A percentile compares a stretch with the other conserved stretches of the same genome.
These are phyloP conservation scores for Siniperca chuatsi DNA, from an alignment of 2,113 vertebrate genomes.

Conservation along the genomic window DNA sequence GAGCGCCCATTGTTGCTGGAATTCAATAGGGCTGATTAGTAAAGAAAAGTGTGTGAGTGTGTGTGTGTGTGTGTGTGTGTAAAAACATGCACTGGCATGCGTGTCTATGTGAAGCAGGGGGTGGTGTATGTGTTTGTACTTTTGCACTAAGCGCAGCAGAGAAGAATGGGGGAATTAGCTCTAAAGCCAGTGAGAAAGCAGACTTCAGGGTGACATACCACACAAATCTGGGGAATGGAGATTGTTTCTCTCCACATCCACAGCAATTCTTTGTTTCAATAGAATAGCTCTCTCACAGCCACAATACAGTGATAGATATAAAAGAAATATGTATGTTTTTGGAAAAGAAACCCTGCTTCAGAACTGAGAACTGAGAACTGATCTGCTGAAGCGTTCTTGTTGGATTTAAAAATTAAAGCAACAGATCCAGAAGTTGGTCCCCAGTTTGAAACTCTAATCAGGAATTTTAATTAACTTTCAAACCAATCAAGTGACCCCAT, in stretches of 20 bases:
- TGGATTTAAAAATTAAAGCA: constrained; percentile 17
- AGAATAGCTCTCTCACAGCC: constrained; percentile 7
- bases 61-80: constrained; percentile 42
- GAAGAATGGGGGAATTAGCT: constrained; percentile 75
- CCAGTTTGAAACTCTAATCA: constrained; percentile 8
- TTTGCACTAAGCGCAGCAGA: constrained; percentile 68
- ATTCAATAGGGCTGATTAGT: constrained; percentile 86
- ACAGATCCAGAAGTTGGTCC: constrained; percentile 3
- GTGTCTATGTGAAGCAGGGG: constrained; percentile 63
- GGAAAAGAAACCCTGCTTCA: neutral
- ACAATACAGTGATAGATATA: neutral
- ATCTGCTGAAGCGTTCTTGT: neutral
- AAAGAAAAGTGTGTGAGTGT: constrained; percentile 70
- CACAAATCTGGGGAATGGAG: constrained; percentile 60
- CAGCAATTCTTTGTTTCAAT: constrained; percentile 24
- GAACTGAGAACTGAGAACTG: too few relatives aligned
- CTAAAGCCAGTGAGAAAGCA: constrained; percentile 69
- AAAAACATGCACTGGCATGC: constrained; percentile 70
- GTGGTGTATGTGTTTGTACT: constrained; percentile 74
- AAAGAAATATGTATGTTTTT: neutral
- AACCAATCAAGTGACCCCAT: constrained; percentile 13
- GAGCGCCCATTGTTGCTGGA: constrained; percentile 82
- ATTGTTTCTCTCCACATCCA: constrained; percentile 50
- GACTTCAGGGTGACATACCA: constrained; percentile 68
- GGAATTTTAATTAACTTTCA: constrained; percentile 19